A percentile compares a stretch with the other conserved stretches of the same genome.
Conservation (phyloP, 2,797 vertebrate species). For the Megalops cyprinoides region DNA sequence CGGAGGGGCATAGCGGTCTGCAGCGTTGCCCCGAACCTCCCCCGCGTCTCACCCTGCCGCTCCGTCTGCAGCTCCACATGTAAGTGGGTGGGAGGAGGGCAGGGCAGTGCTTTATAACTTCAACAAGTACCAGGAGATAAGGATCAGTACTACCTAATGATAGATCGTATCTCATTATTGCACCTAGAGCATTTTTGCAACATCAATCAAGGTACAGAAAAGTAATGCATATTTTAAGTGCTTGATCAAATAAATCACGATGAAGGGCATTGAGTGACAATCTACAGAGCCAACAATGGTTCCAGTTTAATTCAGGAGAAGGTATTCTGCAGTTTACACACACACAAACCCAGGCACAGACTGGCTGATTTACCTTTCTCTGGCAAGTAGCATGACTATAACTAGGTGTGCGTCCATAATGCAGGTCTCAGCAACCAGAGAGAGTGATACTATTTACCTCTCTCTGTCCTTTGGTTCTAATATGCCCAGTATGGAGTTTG, state of each 20-base stretch:
- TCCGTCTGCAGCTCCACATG: slow-evolving; percentile 85
- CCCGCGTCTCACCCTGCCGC: slow-evolving; percentile 76
- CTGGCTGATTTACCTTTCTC: too few relatives aligned
- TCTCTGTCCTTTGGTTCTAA: too few relatives aligned
- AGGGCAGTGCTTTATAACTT: slow-evolving; percentile 53
- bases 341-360: neutral
- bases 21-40: slow-evolving; percentile 93
- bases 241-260: slow-evolving; percentile 38
- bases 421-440: too few relatives aligned
- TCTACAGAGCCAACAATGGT: slow-evolving; percentile 9
- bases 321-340: slow-evolving; percentile 15
- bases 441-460: too few relatives aligned
- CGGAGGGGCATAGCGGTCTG: slow-evolving; percentile 89
- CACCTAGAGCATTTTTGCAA: slow-evolving; percentile 64
- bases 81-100: slow-evolving; percentile 75
- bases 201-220: slow-evolving; percentile 52
- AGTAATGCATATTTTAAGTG: neutral
- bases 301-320: neutral
- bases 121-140: slow-evolving; percentile 41
- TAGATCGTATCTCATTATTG: slow-evolving; percentile 39
- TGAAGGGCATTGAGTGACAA: slow-evolving; percentile 64
- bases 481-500: too few relatives aligned
- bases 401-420: too few relatives aligned
- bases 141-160: too few relatives aligned
- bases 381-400: too few relatives aligned